Evolutionary conservation across 2,888 invertebrate genomes (phyloP).

Genomic region (Apamea anceps): DNA sequence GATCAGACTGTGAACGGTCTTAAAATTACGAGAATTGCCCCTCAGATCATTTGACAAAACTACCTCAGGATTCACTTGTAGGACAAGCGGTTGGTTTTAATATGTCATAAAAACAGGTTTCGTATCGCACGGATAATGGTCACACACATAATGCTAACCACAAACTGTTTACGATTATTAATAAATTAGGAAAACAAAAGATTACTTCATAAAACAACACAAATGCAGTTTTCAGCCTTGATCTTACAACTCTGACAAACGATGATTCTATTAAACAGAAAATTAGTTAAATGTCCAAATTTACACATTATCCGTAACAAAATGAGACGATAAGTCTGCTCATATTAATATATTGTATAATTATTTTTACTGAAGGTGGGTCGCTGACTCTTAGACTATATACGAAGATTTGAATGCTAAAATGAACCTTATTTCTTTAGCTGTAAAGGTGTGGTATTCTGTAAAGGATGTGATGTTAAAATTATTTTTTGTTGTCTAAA

Average conservation of each 20-base stretch:
- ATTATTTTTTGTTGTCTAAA: slow-evolving; percentile 30
- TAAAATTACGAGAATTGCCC: too few relatives aligned
- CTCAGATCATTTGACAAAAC: too few relatives aligned
- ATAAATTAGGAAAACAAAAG: background rate
- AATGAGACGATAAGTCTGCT: slow-evolving; percentile 61
- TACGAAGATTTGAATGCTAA: background rate
- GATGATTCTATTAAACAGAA: background rate
- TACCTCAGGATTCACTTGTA: too few relatives aligned
- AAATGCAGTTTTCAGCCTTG: slow-evolving; percentile 18
- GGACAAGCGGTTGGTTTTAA: too few relatives aligned
- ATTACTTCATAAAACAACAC: slow-evolving; percentile 2
- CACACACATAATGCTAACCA: background rate
- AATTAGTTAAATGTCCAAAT: slow-evolving; percentile 29
- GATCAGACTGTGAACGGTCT: too few relatives aligned
- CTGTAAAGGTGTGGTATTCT: background rate
- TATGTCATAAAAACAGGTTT: background rate
- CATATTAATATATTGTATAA: slow-evolving; percentile 50
- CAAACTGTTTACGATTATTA: background rate
- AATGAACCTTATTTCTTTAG: slow-evolving; percentile 7
- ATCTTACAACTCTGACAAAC: background rate
- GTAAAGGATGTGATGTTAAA: slow-evolving; percentile 7
- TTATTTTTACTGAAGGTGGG: slow-evolving; percentile 48
- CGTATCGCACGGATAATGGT: background rate
- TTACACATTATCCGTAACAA: slow-evolving; percentile 35
- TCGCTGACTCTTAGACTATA: slow-evolving; percentile 59